Conservation (phyloP, 2,888 invertebrate species). For the Metacarcinus magister region DNA sequence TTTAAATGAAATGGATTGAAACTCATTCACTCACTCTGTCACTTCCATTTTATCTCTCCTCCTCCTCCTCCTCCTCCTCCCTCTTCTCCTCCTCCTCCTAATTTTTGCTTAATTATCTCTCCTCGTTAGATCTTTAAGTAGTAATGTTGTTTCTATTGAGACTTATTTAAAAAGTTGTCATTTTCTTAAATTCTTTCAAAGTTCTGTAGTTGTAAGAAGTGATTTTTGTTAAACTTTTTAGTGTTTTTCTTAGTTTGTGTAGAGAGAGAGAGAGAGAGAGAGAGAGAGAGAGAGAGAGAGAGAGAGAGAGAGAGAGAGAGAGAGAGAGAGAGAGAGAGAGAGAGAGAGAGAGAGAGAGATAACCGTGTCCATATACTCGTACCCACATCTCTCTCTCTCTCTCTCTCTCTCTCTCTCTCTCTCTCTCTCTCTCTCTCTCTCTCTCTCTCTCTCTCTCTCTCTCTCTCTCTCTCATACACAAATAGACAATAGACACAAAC, state of each 20-base stretch:
- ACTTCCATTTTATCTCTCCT: background rate
- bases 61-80: background rate
- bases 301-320: too few species aligned
- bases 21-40: background rate
- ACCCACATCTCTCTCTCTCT: too few species aligned
- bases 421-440: too few species aligned
- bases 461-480: too few species aligned
- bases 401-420: too few species aligned
- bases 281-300: too few species aligned
- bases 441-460: too few species aligned
- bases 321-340: too few species aligned
- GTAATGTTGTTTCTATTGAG: background rate
- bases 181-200: background rate
- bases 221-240: background rate
- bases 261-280: background rate
- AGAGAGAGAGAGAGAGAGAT: too few species aligned
- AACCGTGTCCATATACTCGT: too few species aligned
- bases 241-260: background rate
- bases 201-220: background rate
- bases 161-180: background rate
- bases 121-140: background rate
- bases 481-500: too few species aligned
- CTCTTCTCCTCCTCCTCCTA: background rate
- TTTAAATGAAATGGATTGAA: constrained; percentile 12
- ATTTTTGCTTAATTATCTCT: background rate